Evolutionary conservation across 2,113 vertebrate species (phyloP).

Genomic region (Physeter macrocephalus): DNA sequence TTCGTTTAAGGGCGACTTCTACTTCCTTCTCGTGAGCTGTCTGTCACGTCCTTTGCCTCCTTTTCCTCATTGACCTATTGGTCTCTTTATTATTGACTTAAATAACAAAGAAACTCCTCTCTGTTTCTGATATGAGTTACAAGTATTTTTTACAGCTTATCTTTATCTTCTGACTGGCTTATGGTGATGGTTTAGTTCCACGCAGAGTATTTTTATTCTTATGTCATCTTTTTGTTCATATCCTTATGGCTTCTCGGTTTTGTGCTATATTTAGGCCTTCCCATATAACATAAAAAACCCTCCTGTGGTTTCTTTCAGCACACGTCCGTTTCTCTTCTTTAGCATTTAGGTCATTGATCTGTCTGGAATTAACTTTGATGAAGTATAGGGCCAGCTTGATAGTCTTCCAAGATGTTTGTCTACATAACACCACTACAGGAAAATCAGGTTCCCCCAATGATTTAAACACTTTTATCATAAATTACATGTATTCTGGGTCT

Average conservation of each 20-base stretch:
- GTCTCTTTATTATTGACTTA: background rate
- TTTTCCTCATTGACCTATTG: background rate
- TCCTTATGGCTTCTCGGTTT: background rate
- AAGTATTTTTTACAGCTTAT: background rate
- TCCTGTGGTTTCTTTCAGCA: background rate
- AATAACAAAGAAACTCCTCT: background rate
- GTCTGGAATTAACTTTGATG: background rate
- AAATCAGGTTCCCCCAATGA: background rate
- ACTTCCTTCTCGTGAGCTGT: background rate
- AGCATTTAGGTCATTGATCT: background rate
- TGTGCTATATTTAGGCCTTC: background rate
- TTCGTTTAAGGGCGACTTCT: fast-evolving
- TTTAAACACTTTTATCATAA: background rate
- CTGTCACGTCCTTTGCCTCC: background rate
- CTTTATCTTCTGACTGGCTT: background rate
- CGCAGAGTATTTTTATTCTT: background rate
- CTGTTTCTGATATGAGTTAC: background rate
- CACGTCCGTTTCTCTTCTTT: background rate
- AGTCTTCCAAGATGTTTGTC: background rate
- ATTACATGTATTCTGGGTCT: background rate
- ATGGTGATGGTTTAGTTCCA: background rate
- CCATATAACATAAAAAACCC: background rate
- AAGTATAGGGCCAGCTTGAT: background rate
- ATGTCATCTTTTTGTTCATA: background rate
- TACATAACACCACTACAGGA: background rate